Evolutionary conservation across 2,888 invertebrate genomes (phyloP).

Genomic region (Ormyrus nitidulus): DNA sequence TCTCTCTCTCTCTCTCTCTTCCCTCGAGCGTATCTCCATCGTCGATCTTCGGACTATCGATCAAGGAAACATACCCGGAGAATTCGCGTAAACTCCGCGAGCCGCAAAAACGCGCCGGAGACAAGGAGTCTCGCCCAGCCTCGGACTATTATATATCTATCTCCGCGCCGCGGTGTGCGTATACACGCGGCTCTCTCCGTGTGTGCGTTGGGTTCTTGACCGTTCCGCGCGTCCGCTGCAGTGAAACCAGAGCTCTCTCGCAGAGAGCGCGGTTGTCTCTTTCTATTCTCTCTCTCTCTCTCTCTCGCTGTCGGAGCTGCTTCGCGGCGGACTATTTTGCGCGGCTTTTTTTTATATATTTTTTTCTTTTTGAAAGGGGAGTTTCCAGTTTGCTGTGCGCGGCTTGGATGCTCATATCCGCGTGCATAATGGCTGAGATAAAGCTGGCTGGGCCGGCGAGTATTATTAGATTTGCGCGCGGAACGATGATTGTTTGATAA

Average conservation of each 20-base stretch:
- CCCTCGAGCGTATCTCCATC: no score
- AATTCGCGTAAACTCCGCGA: slow-evolving; percentile 1
- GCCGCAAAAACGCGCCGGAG: neutral
- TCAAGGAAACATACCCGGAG: slow-evolving; percentile 34
- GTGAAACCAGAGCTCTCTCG: slow-evolving; percentile 13
- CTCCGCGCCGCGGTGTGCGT: neutral
- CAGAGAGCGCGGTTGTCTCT: no score
- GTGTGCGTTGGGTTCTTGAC: slow-evolving; percentile 14
- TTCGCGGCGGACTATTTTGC: neutral
- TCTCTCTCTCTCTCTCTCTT: no score
- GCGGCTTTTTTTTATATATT: neutral
- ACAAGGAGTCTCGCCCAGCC: slow-evolving; percentile 4
- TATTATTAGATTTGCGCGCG: no score
- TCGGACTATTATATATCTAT: slow-evolving; percentile 26
- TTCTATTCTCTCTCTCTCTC: no score
- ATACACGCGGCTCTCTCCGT: neutral
- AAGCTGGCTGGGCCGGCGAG: neutral
- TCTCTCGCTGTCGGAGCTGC: no score
- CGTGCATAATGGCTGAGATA: neutral
- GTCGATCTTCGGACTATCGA: slow-evolving; percentile 41
- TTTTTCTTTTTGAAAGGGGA: neutral
- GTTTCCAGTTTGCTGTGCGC: neutral
- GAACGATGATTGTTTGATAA: no score
- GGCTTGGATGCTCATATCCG: no score
- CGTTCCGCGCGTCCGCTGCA: neutral